Conservation (phyloP, 2,113 vertebrate species). For the Mormyrus lacerda region DNA sequence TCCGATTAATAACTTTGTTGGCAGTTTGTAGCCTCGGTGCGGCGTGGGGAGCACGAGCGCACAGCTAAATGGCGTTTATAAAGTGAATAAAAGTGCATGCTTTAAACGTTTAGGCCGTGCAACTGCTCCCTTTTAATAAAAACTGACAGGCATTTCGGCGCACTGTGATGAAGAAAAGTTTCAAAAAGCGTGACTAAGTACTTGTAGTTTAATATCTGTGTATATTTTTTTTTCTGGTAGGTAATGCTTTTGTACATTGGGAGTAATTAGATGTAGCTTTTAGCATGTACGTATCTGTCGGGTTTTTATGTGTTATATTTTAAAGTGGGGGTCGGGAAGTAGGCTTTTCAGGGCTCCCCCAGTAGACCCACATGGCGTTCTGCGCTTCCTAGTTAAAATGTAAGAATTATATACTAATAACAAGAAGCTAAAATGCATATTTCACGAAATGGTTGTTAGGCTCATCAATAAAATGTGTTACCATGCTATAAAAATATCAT, state of each 20-base stretch:
- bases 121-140: constrained; percentile 13
- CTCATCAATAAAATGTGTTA: background rate
- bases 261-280: background rate
- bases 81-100: background rate
- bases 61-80: background rate
- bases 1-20: background rate
- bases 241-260: background rate
- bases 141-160: constrained; percentile 10
- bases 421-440: background rate
- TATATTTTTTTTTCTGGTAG: background rate
- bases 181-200: constrained; percentile 13
- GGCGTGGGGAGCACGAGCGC: background rate
- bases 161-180: constrained; percentile 17
- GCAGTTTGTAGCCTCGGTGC: background rate
- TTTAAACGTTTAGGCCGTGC: background rate
- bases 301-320: background rate
- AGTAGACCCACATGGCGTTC: background rate
- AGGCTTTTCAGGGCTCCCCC: background rate
- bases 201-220: background rate
- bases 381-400: background rate
- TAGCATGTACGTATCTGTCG: background rate
- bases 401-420: background rate
- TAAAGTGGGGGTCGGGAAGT: background rate
- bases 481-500: background rate
- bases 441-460: background rate